Percentiles rank a stretch among this genome's conserved stretches.
These are phyloP conservation scores for Plectropomus leopardus DNA, from an alignment of 2,113 vertebrate species.

Conservation along the genomic window DNA sequence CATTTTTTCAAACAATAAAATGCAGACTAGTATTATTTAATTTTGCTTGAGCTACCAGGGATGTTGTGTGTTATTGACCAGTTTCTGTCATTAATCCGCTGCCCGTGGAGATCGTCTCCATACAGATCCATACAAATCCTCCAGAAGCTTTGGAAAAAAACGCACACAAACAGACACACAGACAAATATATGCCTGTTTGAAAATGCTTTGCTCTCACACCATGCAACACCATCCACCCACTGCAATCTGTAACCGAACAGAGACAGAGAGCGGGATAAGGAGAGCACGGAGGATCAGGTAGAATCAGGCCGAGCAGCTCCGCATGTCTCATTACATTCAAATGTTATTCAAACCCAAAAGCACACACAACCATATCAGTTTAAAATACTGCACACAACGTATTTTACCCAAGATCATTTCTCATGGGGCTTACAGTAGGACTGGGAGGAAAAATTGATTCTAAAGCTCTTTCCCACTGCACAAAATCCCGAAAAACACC, in stretches of 20 bases:
- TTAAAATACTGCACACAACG: not conserved
- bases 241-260: slow-evolving; percentile 67
- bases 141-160: slow-evolving; percentile 37
- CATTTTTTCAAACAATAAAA: not conserved
- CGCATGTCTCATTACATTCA: slow-evolving; percentile 31
- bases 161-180: slow-evolving; percentile 25
- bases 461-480: too few species aligned
- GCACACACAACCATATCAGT: not conserved
- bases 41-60: not conserved
- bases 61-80: slow-evolving; percentile 15
- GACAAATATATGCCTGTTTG: slow-evolving; percentile 50
- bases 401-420: not conserved
- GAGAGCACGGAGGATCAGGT: slow-evolving; percentile 28
- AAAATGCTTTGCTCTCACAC: slow-evolving; percentile 56
- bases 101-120: slow-evolving; percentile 5
- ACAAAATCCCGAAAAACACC: too few species aligned
- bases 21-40: not conserved
- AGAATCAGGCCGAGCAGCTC: slow-evolving; percentile 25
- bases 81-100: not conserved
- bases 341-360: slow-evolving; percentile 8
- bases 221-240: slow-evolving; percentile 71
- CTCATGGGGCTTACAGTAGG: too few species aligned
- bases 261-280: slow-evolving; percentile 23
- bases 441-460: too few species aligned
- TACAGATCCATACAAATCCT: slow-evolving; percentile 30